These are phyloP conservation scores for Samia ricini DNA, from an alignment of 1,140 invertebrate species.

Conservation along the genomic window DNA sequence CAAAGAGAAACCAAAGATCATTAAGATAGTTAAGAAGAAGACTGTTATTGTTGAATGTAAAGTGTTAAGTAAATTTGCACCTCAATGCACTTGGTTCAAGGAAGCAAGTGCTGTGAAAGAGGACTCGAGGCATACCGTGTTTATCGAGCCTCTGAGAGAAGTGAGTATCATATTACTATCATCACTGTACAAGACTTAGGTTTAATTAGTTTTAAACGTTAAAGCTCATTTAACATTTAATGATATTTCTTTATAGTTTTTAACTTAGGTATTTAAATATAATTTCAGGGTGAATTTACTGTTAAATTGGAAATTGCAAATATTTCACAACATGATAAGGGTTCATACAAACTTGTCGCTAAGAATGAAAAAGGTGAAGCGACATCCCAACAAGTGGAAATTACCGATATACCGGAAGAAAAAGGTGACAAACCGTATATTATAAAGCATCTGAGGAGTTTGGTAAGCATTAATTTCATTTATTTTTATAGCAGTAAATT, in stretches of 20 bases:
- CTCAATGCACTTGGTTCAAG: conserved; percentile 94
- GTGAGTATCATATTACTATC: conserved; percentile 60
- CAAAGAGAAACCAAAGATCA: conserved; percentile 93
- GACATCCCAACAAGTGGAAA: conserved; percentile 91
- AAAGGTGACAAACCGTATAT: conserved; percentile 86
- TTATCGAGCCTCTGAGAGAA: conserved; percentile 88
- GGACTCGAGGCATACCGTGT: conserved; percentile 85
- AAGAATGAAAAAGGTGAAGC: conserved; percentile 96
- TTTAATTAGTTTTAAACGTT: neutral
- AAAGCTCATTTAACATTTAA: neutral
- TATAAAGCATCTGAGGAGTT: conserved; percentile 84
- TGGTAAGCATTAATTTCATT: conserved; percentile 78
- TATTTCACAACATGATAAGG: conserved; percentile 88
- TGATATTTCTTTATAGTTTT: neutral
- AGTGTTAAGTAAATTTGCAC: conserved; percentile 92
- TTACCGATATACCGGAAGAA: conserved; percentile 88
- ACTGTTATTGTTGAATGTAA: conserved; percentile 94
- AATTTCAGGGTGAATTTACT: conserved; percentile 87
- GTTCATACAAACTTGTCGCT: conserved; percentile 93
- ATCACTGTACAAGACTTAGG: too few species aligned
- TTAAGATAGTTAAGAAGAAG: conserved; percentile 93
- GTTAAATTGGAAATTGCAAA: conserved; percentile 93
- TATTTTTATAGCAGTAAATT: neutral
- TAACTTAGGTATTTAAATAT: neutral
- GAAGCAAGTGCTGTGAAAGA: conserved; percentile 88